Conservation (phyloP, 2,888 invertebrate genomes). For the Hypolimnas misippus region DNA sequence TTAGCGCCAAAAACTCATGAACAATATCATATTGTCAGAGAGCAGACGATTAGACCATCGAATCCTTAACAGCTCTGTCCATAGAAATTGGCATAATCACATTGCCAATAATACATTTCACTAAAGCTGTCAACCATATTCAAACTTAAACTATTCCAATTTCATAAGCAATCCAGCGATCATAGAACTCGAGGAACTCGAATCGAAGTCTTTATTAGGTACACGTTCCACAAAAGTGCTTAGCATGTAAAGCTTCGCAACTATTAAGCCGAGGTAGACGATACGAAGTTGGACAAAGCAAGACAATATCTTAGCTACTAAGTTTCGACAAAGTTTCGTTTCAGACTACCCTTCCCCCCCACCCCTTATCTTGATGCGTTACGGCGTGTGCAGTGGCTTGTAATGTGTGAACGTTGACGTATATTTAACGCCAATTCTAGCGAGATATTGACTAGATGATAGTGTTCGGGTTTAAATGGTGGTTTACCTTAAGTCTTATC, state of each 20-base stretch:
- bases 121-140: not conserved
- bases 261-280: conserved; percentile 31
- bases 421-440: not conserved
- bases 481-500: too few species aligned
- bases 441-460: not conserved
- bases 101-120: not conserved
- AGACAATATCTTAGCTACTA: conserved; percentile 36
- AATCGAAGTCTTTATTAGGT: conserved; percentile 22
- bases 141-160: not conserved
- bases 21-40: too few species aligned
- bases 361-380: conserved; percentile 30
- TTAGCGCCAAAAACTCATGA: too few species aligned
- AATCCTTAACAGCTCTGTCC: too few species aligned
- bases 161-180: not conserved
- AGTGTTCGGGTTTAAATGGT: too few species aligned
- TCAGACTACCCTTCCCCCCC: conserved; percentile 22
- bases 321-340: conserved; percentile 32
- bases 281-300: conserved; percentile 37
- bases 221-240: conserved; percentile 28
- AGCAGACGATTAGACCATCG: too few species aligned
- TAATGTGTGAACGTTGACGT: conserved; percentile 13
- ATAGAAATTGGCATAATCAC: too few species aligned
- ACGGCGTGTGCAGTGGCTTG: conserved; percentile 16
- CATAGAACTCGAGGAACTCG: conserved; percentile 1
- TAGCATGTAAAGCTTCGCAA: conserved; percentile 27